A percentile compares a stretch with the other conserved stretches of the same genome.
Evolutionary conservation across 37 sponge, comb jelly and placozoan species (phyloP).

Genomic region (Chondrilla cf. caribensis): DNA sequence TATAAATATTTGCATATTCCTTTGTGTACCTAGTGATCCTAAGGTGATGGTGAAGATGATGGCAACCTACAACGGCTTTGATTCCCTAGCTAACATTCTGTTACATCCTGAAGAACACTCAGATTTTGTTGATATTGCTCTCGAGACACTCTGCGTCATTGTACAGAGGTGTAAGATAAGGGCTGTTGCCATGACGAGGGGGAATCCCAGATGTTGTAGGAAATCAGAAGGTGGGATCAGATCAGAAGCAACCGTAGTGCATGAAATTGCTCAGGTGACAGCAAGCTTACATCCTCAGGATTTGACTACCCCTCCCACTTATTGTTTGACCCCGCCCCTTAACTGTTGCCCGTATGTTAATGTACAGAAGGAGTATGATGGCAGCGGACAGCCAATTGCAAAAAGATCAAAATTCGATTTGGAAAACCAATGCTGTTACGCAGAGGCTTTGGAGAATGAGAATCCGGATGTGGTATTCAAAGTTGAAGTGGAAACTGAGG

Average conservation of each 20-base stretch:
- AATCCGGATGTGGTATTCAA: not conserved
- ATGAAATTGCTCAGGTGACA: not conserved
- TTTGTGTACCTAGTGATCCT: not conserved
- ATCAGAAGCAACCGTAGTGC: not conserved
- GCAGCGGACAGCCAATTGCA: not conserved
- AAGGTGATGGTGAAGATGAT: slow-evolving; percentile 2
- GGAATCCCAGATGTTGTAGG: not conserved
- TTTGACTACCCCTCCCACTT: not conserved
- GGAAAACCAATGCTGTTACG: not conserved
- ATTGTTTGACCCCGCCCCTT: not conserved
- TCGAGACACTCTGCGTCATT: not conserved
- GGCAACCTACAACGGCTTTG: not conserved
- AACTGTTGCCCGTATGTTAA: not conserved
- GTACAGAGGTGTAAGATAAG: not conserved
- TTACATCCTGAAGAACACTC: not conserved
- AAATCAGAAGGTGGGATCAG: not conserved
- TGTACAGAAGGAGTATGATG: not conserved
- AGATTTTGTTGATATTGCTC: not conserved
- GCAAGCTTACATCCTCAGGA: not conserved
- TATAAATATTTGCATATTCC: no score
- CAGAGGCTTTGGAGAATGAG: not conserved
- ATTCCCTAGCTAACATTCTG: not conserved
- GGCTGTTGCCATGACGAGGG: not conserved
- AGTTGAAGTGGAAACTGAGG: not conserved
- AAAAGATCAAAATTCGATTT: not conserved